phyloP scores from a whole-genome alignment of 1,140 invertebrate genomes.

The Drosophila kurseongensis region DNA sequence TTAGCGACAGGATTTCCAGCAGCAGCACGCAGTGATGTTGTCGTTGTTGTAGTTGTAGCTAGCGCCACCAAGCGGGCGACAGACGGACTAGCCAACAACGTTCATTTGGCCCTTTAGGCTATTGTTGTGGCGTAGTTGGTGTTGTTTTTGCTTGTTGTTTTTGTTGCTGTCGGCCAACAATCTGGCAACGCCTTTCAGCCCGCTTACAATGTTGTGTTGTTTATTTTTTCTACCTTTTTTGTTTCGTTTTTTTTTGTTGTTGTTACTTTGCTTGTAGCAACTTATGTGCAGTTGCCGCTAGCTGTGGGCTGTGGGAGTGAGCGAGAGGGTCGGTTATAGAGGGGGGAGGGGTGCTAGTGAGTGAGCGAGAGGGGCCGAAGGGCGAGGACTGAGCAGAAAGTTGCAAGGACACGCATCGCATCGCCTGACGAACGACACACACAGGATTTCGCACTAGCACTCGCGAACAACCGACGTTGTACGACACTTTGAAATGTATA shows the following conservation, averaged over 20 bases:
- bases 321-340: constrained; percentile 2
- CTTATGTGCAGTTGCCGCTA: constrained; percentile 67
- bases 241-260: constrained; percentile 37
- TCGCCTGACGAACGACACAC: constrained; percentile 46
- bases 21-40: constrained; percentile 39
- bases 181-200: constrained; percentile 51
- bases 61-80: constrained; percentile 42
- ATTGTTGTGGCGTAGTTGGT: constrained; percentile 30
- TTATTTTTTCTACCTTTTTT: constrained; percentile 13
- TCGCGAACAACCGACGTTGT: constrained; percentile 28
- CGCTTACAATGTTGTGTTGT: constrained; percentile 41
- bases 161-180: constrained; percentile 25
- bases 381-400: constrained; percentile 26
- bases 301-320: constrained; percentile 30
- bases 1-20: constrained; percentile 74
- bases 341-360: constrained; percentile 1
- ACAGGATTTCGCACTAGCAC: constrained; percentile 11
- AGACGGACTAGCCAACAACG: constrained; percentile 40
- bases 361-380: constrained; percentile 21
- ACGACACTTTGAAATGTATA: constrained; percentile 66
- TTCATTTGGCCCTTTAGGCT: constrained; percentile 53
- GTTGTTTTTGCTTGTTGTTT: constrained; percentile 1
- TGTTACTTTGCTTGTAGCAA: constrained; percentile 63
- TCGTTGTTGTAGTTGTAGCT: constrained; percentile 12
- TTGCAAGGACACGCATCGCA: constrained; percentile 68